Percentiles rank a stretch among this genome's conserved stretches.
These are phyloP conservation scores for Empidonax traillii DNA, from an alignment of 2,113 vertebrate species.

Conservation along the genomic window DNA sequence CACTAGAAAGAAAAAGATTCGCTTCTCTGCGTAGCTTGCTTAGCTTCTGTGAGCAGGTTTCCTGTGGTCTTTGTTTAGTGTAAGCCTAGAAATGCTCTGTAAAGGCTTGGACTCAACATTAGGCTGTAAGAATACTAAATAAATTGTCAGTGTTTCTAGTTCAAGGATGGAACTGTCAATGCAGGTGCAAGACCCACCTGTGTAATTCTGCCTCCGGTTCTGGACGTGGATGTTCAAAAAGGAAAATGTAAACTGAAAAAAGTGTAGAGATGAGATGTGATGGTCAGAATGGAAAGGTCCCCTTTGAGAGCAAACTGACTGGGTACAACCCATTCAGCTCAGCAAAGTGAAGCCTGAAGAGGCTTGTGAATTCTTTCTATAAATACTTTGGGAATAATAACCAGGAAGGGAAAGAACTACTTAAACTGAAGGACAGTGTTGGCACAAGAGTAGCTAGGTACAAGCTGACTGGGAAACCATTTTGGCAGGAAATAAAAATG, in stretches of 20 bases:
- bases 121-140: neutral
- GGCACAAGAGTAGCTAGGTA: neutral
- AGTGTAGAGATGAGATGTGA: neutral
- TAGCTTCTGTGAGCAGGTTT: neutral
- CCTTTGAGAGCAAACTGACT: neutral
- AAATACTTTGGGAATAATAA: slow-evolving; percentile 22
- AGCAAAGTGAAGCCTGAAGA: neutral
- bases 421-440: slow-evolving; percentile 33
- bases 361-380: neutral
- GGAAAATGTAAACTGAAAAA: neutral
- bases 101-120: neutral
- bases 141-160: neutral
- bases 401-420: neutral
- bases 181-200: neutral
- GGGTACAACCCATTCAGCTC: neutral
- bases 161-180: neutral
- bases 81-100: neutral
- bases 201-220: neutral
- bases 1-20: neutral
- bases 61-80: neutral
- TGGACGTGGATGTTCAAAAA: neutral
- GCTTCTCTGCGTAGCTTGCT: neutral
- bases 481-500: neutral
- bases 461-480: neutral
- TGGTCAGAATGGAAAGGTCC: neutral